phyloP scores from a whole-genome alignment of 2,797 vertebrate genomes.

The Tenualosa thibaudeaui region DNA sequence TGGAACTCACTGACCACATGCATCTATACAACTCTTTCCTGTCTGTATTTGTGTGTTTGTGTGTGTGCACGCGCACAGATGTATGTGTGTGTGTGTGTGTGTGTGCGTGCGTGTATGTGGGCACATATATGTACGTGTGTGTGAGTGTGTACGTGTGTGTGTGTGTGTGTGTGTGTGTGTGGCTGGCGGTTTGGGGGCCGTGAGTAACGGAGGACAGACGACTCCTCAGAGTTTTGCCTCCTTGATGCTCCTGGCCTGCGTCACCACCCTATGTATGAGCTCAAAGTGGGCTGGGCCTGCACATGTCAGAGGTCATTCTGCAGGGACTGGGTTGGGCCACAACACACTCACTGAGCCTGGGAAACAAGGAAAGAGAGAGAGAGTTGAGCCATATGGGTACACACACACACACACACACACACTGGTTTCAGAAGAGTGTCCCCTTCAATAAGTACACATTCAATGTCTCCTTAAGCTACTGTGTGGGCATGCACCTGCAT shows the following conservation, averaged over 20 bases:
- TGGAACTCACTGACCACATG: neutral
- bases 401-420: too few species aligned
- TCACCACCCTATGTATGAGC: conserved; percentile 69
- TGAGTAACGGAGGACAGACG: conserved; percentile 4
- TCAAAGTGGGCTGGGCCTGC: conserved; percentile 71
- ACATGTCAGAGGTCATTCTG: conserved; percentile 72
- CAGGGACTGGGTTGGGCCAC: conserved; percentile 73
- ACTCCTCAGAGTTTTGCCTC: conserved; percentile 48
- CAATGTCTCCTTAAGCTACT: too few species aligned
- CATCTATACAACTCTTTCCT: neutral
- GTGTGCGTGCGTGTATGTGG: neutral
- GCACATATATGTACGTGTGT: neutral
- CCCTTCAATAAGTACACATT: too few species aligned
- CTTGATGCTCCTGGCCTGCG: conserved; percentile 65
- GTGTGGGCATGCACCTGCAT: too few species aligned
- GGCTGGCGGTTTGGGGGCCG: neutral
- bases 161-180: neutral
- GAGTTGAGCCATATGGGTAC: neutral
- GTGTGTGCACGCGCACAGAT: neutral
- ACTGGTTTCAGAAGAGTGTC: too few species aligned
- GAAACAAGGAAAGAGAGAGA: conserved; percentile 63
- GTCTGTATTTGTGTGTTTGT: neutral
- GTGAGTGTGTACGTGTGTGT: too few species aligned
- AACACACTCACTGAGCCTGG: conserved; percentile 59
- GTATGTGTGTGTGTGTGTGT: neutral